Conservation (phyloP, 2,888 invertebrate species). For the Melikaiella ostensackeni region DNA sequence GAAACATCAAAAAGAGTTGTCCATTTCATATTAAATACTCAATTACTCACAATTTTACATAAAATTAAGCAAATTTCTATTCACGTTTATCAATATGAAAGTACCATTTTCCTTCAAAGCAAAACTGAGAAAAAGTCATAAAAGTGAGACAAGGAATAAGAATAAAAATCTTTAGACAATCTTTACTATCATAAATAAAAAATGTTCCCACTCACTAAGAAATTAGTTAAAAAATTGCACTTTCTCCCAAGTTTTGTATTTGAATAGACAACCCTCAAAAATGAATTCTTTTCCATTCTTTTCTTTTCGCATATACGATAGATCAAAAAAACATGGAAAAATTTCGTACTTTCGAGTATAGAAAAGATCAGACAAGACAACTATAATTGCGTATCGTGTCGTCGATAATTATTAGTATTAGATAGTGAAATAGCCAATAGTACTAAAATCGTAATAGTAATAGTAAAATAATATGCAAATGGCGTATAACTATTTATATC, state of each 20-base stretch:
- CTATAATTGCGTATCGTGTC: constrained; percentile 14
- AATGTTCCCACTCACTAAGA: neutral
- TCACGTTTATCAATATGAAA: neutral
- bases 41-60: constrained; percentile 17
- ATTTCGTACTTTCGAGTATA: constrained; percentile 21
- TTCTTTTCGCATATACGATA: neutral
- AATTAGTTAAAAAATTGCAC: neutral
- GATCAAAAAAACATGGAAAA: constrained; percentile 12
- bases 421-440: constrained; percentile 26
- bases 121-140: neutral
- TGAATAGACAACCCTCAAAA: constrained; percentile 18
- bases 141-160: neutral
- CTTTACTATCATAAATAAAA: neutral
- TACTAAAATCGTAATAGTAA: constrained; percentile 11
- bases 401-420: constrained; percentile 22
- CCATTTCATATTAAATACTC: constrained; percentile 23
- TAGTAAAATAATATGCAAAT: constrained; percentile 39
- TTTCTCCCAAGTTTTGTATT: neutral
- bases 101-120: constrained; percentile 1
- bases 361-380: constrained; percentile 16
- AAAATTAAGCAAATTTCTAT: constrained; percentile 11
- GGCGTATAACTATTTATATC: constrained; percentile 42
- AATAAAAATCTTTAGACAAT: neutral
- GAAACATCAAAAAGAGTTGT: constrained; percentile 40
- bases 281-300: constrained; percentile 2